Evolutionary conservation across 2,888 invertebrate species (phyloP).

Genomic region (Margaritifera margaritifera): DNA sequence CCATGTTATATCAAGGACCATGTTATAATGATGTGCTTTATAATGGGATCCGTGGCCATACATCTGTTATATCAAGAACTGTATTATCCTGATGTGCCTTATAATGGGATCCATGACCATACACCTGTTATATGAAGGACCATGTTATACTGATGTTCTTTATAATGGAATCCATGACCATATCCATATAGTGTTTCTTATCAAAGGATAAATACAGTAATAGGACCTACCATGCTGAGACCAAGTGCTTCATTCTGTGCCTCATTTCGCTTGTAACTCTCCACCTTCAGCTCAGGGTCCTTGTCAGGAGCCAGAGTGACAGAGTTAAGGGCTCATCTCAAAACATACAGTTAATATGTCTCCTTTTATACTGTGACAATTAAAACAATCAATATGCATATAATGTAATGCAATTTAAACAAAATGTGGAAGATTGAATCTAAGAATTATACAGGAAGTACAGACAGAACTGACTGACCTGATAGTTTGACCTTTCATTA

Average conservation of each 20-base stretch:
- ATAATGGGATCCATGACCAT: too few species aligned
- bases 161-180: too few species aligned
- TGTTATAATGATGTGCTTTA: too few species aligned
- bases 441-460: not conserved
- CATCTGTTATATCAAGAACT: too few species aligned
- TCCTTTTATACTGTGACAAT: not conserved
- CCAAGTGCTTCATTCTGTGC: slow-evolving; percentile 96
- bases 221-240: slow-evolving; percentile 1
- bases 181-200: too few species aligned
- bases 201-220: too few species aligned
- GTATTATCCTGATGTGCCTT: too few species aligned
- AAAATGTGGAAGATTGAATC: not conserved
- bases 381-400: not conserved
- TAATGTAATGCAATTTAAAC: too few species aligned
- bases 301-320: slow-evolving; percentile 74
- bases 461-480: not conserved
- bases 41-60: too few species aligned
- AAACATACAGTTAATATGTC: not conserved
- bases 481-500: not conserved
- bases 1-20: too few species aligned
- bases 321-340: slow-evolving; percentile 13
- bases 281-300: slow-evolving; percentile 79
- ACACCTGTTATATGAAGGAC: too few species aligned
- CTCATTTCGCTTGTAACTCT: slow-evolving; percentile 84
- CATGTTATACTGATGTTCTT: too few species aligned